These are phyloP conservation scores for Theretra japonica DNA, from an alignment of 2,888 invertebrate species.

Conservation along the genomic window DNA sequence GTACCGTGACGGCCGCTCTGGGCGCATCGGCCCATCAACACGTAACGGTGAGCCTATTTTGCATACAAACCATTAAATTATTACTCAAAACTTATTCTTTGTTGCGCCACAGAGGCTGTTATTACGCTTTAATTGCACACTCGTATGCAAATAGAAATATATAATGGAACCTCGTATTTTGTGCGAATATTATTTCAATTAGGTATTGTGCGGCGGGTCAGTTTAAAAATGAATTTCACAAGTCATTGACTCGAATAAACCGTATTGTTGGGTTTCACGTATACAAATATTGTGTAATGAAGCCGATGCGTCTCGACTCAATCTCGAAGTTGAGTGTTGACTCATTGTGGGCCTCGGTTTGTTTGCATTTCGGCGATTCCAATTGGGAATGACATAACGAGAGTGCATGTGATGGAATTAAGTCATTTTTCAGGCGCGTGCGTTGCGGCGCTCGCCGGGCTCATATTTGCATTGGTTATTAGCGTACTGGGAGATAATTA, in stretches of 20 bases:
- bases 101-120: slow-evolving; percentile 81
- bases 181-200: slow-evolving; percentile 68
- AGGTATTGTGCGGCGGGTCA: slow-evolving; percentile 64
- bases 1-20: slow-evolving; percentile 79
- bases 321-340: not conserved
- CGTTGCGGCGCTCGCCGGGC: slow-evolving; percentile 39
- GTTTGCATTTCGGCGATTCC: not conserved
- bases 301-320: not conserved
- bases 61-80: slow-evolving; percentile 85
- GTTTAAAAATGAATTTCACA: slow-evolving; percentile 42
- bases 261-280: not conserved
- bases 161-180: slow-evolving; percentile 76
- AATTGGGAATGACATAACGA: slow-evolving; percentile 1
- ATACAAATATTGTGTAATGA: not conserved
- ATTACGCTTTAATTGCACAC: slow-evolving; percentile 82
- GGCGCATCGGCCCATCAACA: slow-evolving; percentile 80
- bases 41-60: slow-evolving; percentile 83
- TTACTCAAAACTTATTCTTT: slow-evolving; percentile 84
- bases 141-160: slow-evolving; percentile 82
- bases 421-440: slow-evolving; percentile 56
- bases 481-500: slow-evolving; percentile 78
- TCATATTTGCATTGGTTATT: slow-evolving; percentile 79
- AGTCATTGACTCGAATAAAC: slow-evolving; percentile 6
- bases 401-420: slow-evolving; percentile 17
- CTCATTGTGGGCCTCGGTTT: not conserved